Base-by-base conservation (phyloP, 2,113 vertebrate genomes). In the Acanthisitta chloris region DNA sequence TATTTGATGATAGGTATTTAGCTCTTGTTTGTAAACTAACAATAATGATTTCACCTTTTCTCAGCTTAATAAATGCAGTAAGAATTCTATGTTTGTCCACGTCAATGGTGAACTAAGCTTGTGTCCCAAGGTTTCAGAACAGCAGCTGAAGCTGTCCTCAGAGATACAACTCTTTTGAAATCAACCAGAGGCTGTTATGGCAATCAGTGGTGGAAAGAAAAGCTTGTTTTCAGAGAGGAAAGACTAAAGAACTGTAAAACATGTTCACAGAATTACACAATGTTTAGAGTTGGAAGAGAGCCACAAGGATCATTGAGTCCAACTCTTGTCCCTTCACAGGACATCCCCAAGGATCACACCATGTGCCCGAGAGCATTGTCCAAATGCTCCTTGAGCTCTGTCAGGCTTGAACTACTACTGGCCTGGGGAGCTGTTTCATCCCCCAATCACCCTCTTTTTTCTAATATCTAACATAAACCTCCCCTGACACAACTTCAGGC, bases 1-100 rank as follows among this genome's bases (percentile, higher is more conserved):
- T 73, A 85, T 95, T 73, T 97, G 82, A 95, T 97, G 91, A 96
- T 96, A 96, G 88, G 80, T 94, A 85, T 94, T 97, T 97, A 97
- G 96, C 81, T 94, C 77, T 93, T 97, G 81, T 97, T 97, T 97
- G 93, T 92, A 96, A 93, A 93, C 72, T 77, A 84, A 80, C 61
- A 94, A 66, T 57, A 90, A 94, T 20, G 38, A 79, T 94, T 96
- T 94, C 90, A 89, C 86, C 90, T 94, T 94, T 88, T n/a, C 55
- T 67, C 57, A 46, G n/a, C 26, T 64, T 71, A 33, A 66, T 33
- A 84, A 90, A 64, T 0, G 6, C 67, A 71, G 0, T 9, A 76
- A 58, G 46, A 90, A 46, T 40, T 23, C 46, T 48, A 3, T 28
- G 25, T 76, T 72, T 73, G 81, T 70, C 90, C 26, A 3, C 1